Conservation (phyloP, 1,140 invertebrate species). For the Pseudoatta argentina region DNA sequence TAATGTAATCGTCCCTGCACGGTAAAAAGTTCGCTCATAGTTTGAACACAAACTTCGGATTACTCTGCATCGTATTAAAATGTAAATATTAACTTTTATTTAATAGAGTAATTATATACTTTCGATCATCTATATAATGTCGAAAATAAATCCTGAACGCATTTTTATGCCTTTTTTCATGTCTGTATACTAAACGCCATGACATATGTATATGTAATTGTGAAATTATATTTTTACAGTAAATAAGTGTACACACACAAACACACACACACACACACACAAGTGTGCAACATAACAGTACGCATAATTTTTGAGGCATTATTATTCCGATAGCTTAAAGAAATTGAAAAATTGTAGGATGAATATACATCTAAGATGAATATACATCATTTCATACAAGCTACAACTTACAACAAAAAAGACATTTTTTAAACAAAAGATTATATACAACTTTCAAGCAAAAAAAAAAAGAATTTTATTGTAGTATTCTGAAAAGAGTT, state of each 20-base stretch:
- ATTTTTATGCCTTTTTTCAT: not conserved
- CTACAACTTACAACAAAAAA: too few relatives aligned
- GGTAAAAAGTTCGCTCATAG: slow-evolving; percentile 60
- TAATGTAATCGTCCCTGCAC: slow-evolving; percentile 64
- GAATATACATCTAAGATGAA: too few relatives aligned
- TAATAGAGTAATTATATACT: slow-evolving; percentile 44
- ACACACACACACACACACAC: too few relatives aligned
- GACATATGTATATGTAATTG: not conserved
- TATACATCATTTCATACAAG: too few relatives aligned
- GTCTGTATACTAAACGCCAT: not conserved
- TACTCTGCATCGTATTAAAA: slow-evolving; percentile 26
- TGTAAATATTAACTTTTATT: slow-evolving; percentile 60
- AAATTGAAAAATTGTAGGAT: too few relatives aligned
- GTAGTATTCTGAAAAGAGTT: too few relatives aligned
- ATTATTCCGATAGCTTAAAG: too few relatives aligned
- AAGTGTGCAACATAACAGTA: too few relatives aligned
- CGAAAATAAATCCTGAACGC: slow-evolving; percentile 20
- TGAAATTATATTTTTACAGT: not conserved
- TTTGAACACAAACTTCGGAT: slow-evolving; percentile 46
- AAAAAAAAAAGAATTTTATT: too few relatives aligned
- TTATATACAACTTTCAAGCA: too few relatives aligned
- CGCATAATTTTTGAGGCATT: too few relatives aligned
- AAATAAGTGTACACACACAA: not conserved
- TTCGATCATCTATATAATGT: slow-evolving; percentile 4
- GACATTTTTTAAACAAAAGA: too few relatives aligned